Evolutionary conservation across 2,797 vertebrate genomes (phyloP), one percentile per base, ranked within the genome.

Genomic region (Podargus strigoides): DNA sequence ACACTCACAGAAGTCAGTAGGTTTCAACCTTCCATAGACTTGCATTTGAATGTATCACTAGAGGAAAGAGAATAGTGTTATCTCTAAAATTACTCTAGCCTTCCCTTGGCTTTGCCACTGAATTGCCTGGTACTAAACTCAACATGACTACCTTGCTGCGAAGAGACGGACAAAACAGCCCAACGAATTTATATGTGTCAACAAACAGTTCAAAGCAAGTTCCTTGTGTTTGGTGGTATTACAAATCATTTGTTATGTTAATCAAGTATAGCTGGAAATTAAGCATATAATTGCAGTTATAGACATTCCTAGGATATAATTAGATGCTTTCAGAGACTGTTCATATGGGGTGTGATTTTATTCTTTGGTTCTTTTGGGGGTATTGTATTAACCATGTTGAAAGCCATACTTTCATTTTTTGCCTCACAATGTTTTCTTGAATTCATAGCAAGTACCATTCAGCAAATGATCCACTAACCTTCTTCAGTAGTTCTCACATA

Each of bases 191-290:
- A 10, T 3, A 37, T 0, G 1, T 82, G 83, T 58, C 81, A 83
- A 58, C 41, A 66, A 91, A 80, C 4, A 42, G 34, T 36, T 86
- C 80, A 55, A 88, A 76, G 69, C n/a, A 66, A 94, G 50, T 36
- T 93, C 53, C 76, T 72, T 21, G 9, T 34, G 11, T 75, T 53
- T 94, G 34, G 26, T 32, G 63, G 39, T 69, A 56, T 76, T 78
- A 81, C 21, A 94, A 87, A 88, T 86, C 24, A 56, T 83, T 86
- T 73, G n/a, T 85, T 37, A 78, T 73, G 56, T 67, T 95, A 90
- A 94, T 93, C 49, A 86, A 91, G 37, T 86, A 88, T 82, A 95
- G 82, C 89, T 95, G 91, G 85, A 94, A 96, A 90, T 94, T 70
- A 79, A 74, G 74, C 73, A 82, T 70, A 14, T 91, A 93, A 96